Percentiles rank a stretch among this genome's conserved stretches.
These are phyloP conservation scores for Pandion haliaetus DNA, from an alignment of 2,113 vertebrate species.

Conservation along the genomic window DNA sequence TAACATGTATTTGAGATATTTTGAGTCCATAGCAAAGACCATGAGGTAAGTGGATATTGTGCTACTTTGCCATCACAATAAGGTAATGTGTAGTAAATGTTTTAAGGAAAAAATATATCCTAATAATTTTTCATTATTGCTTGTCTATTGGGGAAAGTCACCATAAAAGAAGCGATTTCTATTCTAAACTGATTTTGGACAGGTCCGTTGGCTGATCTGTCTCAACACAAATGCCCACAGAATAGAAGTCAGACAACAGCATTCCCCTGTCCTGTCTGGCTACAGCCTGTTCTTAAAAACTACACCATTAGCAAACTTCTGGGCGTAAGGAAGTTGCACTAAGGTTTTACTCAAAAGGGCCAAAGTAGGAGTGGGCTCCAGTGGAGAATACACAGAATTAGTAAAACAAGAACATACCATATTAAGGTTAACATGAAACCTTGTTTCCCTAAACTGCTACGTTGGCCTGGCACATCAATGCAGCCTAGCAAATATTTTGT, in stretches of 20 bases:
- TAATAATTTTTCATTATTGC: background rate
- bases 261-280: background rate
- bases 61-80: background rate
- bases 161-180: background rate
- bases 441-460: background rate
- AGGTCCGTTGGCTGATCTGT: background rate
- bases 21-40: background rate
- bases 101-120: background rate
- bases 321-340: background rate
- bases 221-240: background rate
- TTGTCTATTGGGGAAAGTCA: background rate
- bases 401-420: background rate
- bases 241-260: background rate
- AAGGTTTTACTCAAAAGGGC: background rate
- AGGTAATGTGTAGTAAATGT: background rate
- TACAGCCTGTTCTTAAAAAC: background rate
- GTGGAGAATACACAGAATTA: background rate
- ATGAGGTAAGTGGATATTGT: background rate
- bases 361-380: background rate
- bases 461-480: background rate
- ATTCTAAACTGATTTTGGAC: background rate
- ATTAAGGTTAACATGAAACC: background rate
- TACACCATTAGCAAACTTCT: background rate
- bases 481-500: background rate
- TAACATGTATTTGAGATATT: background rate